Conservation (phyloP, 2,888 invertebrate species). For the Mythimna lalbum region DNA sequence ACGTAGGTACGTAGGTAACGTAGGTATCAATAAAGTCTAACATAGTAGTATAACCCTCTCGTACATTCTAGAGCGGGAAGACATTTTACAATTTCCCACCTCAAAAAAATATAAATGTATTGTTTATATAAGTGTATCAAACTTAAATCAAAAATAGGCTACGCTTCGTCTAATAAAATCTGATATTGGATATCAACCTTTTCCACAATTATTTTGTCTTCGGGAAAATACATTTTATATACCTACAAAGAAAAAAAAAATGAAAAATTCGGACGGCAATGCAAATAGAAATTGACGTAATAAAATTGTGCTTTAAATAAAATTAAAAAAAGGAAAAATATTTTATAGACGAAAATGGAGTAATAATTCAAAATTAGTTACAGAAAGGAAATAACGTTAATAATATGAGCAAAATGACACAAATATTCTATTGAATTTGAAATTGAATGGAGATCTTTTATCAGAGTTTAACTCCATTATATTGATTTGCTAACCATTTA, state of each 20-base stretch:
- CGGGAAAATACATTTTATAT: constrained; percentile 20
- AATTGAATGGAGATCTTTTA: constrained; percentile 40
- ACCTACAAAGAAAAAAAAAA: constrained; percentile 5
- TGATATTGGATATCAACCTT: background rate
- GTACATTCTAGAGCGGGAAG: too few relatives aligned
- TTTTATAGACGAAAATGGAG: constrained; percentile 16
- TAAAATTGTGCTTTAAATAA: constrained; percentile 22
- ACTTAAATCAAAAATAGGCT: background rate
- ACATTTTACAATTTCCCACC: too few relatives aligned
- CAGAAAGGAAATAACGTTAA: constrained; percentile 26
- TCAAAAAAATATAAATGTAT: too few relatives aligned
- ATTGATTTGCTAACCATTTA: constrained; percentile 31
- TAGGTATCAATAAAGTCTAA: too few relatives aligned
- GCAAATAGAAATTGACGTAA: constrained; percentile 22
- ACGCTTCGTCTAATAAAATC: constrained; percentile 3
- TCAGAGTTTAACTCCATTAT: constrained; percentile 38
- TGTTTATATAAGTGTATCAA: too few relatives aligned
- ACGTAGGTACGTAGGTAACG: too few relatives aligned
- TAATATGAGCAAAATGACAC: constrained; percentile 28
- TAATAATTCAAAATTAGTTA: constrained; percentile 26
- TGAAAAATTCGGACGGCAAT: constrained; percentile 14
- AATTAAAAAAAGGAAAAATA: constrained; percentile 35
- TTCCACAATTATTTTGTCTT: constrained; percentile 14
- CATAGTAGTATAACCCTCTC: too few relatives aligned
- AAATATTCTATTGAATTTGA: constrained; percentile 40